Base-by-base conservation (phyloP, 2,113 vertebrate genomes). In the Lucifuga dentata region DNA sequence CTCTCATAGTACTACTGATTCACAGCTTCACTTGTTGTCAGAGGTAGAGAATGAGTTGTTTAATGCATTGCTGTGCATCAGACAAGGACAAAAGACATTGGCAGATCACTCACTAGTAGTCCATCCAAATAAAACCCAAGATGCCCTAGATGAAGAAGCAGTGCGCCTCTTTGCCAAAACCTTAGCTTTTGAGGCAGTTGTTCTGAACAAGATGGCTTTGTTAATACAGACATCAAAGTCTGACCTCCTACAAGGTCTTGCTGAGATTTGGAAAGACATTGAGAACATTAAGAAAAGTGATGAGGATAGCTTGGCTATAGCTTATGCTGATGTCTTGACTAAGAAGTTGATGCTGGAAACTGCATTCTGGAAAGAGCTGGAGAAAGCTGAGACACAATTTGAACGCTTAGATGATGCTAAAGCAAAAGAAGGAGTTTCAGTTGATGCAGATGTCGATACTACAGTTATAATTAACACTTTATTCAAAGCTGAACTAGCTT, bases 201-300 rank as follows among this genome's bases (percentile, higher is more conserved):
- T 98, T 78, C 93, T 98, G 58, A 93, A 88, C 80, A 95, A 94
- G 38, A 96, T 99, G 89, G 95, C 96, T 1, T 92, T 95, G 59
- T 94, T 96, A 35, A 68, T 98, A 52, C 93, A 92, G 76, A 94
- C 89, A 1, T 91, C 93, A 0, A 94, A 91, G 13, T 94, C 93
- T 0, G 94, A 96, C 64, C 83, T 97, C 61, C 84, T 93, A 0
- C 88, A 75, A 38, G 72, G 93, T 50, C 91, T 97, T 24, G 75
- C 70, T 2, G 94, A 96, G 62, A 91, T 96, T 35, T 90, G 93
- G 79, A 88, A 91, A 68, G 91, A 94, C 0, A 83, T 91, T 0
- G 87, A 93, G 51, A 81, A 89, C 39, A 57, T 86, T 78, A 80
- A 74, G 86, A 78, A 79, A 72, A 84, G 82, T 80, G 50, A 92